Conservation (phyloP, 2,888 invertebrate genomes). For the Trachelus stipa region DNA sequence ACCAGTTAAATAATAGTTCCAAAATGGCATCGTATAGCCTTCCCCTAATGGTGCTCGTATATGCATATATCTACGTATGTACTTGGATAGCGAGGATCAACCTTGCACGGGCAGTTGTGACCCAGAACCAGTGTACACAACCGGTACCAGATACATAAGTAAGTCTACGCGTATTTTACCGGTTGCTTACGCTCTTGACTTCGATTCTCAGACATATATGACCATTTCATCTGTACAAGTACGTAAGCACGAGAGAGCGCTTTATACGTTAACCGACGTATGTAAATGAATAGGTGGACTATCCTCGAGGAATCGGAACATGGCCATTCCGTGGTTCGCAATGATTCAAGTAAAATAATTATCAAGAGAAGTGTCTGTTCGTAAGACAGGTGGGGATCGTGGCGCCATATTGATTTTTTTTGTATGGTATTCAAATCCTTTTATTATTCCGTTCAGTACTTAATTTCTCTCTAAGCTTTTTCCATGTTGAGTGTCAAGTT, state of each 20-base stretch:
- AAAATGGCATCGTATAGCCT: background rate
- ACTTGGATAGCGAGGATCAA: conserved; percentile 32
- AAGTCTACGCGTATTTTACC: conserved; percentile 21
- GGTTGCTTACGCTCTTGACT: conserved; percentile 46
- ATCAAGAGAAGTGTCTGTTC: background rate
- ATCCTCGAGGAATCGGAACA: conserved; percentile 52
- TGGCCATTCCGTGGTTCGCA: conserved; percentile 28
- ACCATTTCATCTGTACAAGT: conserved; percentile 15
- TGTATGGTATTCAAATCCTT: background rate
- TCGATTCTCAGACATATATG: conserved; percentile 33
- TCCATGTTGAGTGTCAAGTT: background rate
- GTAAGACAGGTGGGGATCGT: background rate
- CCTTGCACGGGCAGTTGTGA: conserved; percentile 41
- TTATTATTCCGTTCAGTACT: background rate
- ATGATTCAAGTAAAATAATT: background rate
- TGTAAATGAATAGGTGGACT: background rate
- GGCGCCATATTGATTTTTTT: background rate
- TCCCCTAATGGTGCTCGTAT: background rate
- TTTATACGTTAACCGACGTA: conserved; percentile 17
- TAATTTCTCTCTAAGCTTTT: background rate
- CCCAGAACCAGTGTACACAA: conserved; percentile 44
- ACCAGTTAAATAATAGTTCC: background rate
- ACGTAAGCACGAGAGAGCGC: conserved; percentile 15
- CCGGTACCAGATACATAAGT: conserved; percentile 26
- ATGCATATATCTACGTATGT: conserved; percentile 3